Evolutionary conservation across 2,888 invertebrate species (phyloP).

Genomic region (Vanessa cardui): DNA sequence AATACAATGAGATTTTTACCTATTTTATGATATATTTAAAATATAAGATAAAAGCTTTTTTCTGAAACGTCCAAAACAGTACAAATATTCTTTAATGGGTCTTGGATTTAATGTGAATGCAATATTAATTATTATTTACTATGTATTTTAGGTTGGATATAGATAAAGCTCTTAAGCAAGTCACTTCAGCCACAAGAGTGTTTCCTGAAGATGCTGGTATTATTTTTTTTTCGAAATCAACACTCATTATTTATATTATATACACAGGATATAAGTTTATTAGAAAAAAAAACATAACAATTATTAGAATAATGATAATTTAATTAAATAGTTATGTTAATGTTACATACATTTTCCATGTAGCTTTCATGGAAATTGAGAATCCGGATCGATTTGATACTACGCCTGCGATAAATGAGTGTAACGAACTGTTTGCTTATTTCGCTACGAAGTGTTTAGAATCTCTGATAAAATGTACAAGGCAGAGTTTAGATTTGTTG

Average conservation of each 20-base stretch:
- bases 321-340: not conserved
- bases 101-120: too few relatives aligned
- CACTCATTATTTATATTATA: too few relatives aligned
- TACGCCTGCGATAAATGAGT: constrained; percentile 85
- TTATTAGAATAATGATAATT: too few relatives aligned
- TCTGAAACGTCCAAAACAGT: too few relatives aligned
- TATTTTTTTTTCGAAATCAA: not conserved
- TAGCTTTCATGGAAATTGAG: constrained; percentile 86
- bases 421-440: constrained; percentile 90
- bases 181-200: constrained; percentile 83
- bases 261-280: too few relatives aligned
- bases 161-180: constrained; percentile 83
- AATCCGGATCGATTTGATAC: constrained; percentile 83
- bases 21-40: too few relatives aligned
- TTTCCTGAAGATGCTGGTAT: constrained; percentile 83
- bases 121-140: constrained; percentile 11
- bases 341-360: constrained; percentile 31
- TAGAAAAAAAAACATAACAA: too few relatives aligned
- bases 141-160: constrained; percentile 75
- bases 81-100: too few relatives aligned
- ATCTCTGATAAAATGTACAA: constrained; percentile 88
- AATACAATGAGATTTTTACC: too few relatives aligned
- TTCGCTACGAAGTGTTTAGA: constrained; percentile 90
- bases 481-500: constrained; percentile 87
- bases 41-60: too few relatives aligned